phyloP scores from a whole-genome alignment of 2,113 vertebrate genomes.

The Phalacrocorax brasilianus region DNA sequence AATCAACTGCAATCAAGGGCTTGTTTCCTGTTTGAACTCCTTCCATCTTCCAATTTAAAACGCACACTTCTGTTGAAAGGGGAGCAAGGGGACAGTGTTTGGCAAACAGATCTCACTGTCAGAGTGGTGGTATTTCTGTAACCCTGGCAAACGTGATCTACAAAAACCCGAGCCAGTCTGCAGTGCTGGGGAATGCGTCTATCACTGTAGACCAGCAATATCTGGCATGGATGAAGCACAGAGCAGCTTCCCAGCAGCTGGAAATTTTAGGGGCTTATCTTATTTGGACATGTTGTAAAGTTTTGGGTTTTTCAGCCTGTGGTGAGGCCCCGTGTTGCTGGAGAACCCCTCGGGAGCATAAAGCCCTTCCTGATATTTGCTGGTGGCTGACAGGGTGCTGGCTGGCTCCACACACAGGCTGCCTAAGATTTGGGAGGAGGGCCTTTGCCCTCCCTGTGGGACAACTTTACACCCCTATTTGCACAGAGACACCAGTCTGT shows the following conservation, averaged over 20 bases:
- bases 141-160: not conserved
- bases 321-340: not conserved
- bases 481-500: not conserved
- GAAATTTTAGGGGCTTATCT: not conserved
- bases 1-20: not conserved
- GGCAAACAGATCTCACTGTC: not conserved
- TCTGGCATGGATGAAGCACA: not conserved
- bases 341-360: not conserved
- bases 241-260: not conserved
- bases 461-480: not conserved
- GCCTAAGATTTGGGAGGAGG: accelerated
- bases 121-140: not conserved
- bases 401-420: not conserved
- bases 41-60: not conserved
- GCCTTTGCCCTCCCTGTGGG: not conserved
- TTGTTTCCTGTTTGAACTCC: not conserved
- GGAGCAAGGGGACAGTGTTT: not conserved
- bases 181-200: not conserved
- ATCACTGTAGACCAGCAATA: not conserved
- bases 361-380: not conserved
- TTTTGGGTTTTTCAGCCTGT: not conserved
- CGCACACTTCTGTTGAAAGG: not conserved
- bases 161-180: not conserved
- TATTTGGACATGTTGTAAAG: not conserved
- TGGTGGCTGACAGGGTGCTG: not conserved